These are phyloP conservation scores for Augochlora pura DNA, from an alignment of 1,140 invertebrate species.

Conservation along the genomic window DNA sequence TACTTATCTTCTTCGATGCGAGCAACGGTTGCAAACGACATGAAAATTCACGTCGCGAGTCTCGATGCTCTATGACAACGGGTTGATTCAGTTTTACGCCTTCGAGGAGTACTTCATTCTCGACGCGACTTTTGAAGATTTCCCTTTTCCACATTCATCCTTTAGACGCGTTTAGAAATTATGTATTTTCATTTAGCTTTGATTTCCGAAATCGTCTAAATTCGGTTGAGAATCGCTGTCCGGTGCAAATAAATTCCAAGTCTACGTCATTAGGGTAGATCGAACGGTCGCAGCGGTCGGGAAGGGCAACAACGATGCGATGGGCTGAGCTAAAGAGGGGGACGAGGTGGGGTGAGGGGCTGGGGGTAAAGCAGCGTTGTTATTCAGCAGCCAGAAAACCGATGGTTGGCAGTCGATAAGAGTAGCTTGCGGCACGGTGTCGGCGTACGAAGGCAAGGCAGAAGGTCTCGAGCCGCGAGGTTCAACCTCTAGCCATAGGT, in stretches of 20 bases:
- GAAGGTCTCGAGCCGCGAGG: conserved; percentile 70
- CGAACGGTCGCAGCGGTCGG: conserved; percentile 34
- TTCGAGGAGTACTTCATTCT: too few relatives aligned
- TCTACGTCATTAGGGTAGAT: conserved; percentile 48
- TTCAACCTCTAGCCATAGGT: conserved; percentile 69
- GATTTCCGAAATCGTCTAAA: neutral
- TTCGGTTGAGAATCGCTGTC: conserved; percentile 40
- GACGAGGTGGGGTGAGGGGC: conserved; percentile 6
- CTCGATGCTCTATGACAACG: too few relatives aligned
- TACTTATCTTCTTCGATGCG: too few relatives aligned
- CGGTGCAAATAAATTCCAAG: conserved; percentile 52
- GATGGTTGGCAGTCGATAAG: conserved; percentile 31
- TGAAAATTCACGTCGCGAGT: too few relatives aligned
- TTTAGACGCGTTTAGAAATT: too few relatives aligned
- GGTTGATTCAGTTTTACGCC: too few relatives aligned
- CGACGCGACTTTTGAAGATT: too few relatives aligned
- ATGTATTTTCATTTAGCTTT: too few relatives aligned
- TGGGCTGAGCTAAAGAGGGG: too few relatives aligned
- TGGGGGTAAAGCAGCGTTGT: neutral
- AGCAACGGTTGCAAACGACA: too few relatives aligned
- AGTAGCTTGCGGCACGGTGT: conserved; percentile 14
- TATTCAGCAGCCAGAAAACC: conserved; percentile 37
- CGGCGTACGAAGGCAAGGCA: conserved; percentile 50
- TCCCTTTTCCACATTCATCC: too few relatives aligned
- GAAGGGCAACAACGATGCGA: neutral